Base-by-base conservation (phyloP, 2,888 invertebrate species). In the Callimorpha dominula region DNA sequence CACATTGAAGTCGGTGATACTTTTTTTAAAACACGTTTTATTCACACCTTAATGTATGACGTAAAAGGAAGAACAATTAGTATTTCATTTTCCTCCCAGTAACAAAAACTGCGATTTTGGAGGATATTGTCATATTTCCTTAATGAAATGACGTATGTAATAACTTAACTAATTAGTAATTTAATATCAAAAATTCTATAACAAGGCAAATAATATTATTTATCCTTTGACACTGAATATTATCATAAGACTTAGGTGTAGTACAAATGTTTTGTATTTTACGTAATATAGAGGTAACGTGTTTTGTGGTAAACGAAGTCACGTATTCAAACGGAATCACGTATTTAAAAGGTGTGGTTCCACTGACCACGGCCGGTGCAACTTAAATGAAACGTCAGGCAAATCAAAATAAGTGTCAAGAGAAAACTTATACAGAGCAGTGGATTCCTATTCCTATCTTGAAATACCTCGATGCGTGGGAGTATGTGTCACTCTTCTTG, bases 401-500 rank as follows among this genome's bases (percentile, higher is more conserved):
- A 31, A 31, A 31, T 31, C 31, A 31, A 31, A 1, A 31, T 3
- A n/a, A n/a, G 17, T n/a, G 14, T 17, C 1, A 54, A 54, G 54
- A 54, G n/a, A 57, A 57, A 57, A 57, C 12, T 20, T 11, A 11
- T 1, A 20, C 20, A 57, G 20, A 57, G 20, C 5, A 20, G 31
- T 31, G 31, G 31, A 14, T 31, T 14, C 14, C 14, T 14, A 12
- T 31, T 0, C 14, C 1, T 31, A 31, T 31, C 14, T 31, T 49
- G 0, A 70, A 42, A 65, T 71, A 74, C 96, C 96, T 94, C 96
- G 91, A 54, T 95, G 93, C 0, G 93, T 91, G 0, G 96, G 96
- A 0, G 95, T 92, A 17, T 96, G 95, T 0, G 93, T 87, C 0
- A 96, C 91, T 1, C 95, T 89, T 54, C 92, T 90, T 8, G 95